These are phyloP conservation scores for Gerris lacustris DNA, from an alignment of 2,888 invertebrate species.

Conservation along the genomic window DNA sequence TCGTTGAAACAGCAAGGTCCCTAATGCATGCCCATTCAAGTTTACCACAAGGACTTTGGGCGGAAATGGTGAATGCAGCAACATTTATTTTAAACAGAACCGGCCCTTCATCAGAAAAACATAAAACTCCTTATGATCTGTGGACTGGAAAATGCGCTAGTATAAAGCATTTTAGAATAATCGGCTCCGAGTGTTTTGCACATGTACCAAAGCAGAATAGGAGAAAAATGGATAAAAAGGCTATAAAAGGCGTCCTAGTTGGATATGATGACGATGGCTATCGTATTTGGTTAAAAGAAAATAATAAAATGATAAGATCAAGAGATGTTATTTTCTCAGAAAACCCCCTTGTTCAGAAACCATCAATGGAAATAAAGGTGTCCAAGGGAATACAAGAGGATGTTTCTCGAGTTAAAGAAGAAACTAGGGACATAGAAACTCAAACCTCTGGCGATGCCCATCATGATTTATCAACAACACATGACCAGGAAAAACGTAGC, in stretches of 20 bases:
- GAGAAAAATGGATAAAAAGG: constrained; percentile 16
- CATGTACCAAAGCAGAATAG: constrained; percentile 13
- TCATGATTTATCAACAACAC: not conserved
- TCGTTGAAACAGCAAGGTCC: constrained; percentile 22
- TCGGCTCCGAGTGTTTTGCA: constrained; percentile 12
- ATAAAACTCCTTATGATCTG: constrained; percentile 32
- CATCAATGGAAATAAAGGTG: not conserved
- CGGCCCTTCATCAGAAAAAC: constrained; percentile 15
- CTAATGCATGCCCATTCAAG: constrained; percentile 19
- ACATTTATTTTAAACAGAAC: constrained; percentile 6
- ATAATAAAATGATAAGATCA: constrained; percentile 5
- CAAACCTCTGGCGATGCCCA: not conserved
- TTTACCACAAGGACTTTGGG: constrained; percentile 19
- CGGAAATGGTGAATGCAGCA: constrained; percentile 13
- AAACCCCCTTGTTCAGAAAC: not conserved
- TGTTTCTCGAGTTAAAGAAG: not conserved
- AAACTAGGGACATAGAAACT: not conserved
- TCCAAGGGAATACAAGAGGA: not conserved
- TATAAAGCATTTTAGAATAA: constrained; percentile 2
- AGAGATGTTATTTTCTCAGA: constrained; percentile 24
- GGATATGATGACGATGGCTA: constrained; percentile 6
- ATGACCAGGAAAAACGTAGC: not conserved
- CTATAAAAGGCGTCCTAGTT: constrained; percentile 14
- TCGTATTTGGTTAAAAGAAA: constrained; percentile 12
- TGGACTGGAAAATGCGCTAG: constrained; percentile 27